Conservation (phyloP, 2,888 invertebrate genomes). For the Linnaemya vulpina region DNA sequence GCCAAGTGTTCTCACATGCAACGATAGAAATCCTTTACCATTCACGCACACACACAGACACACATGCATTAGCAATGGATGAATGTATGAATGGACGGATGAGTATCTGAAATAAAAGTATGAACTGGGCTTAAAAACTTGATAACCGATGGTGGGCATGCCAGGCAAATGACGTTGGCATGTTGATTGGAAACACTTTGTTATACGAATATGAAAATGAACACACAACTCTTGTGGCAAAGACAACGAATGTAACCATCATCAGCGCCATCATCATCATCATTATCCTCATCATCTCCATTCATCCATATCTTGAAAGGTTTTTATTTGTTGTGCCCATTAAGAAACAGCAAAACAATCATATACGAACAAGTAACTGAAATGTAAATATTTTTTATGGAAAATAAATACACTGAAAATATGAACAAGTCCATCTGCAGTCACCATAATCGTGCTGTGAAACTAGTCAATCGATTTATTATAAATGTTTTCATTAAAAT, state of each 20-base stretch:
- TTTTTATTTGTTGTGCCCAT: constrained; percentile 72
- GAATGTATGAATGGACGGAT: neutral
- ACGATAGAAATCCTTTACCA: constrained; percentile 19
- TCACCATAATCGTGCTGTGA: too few relatives aligned
- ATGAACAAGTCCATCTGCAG: too few relatives aligned
- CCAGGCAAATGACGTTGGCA: constrained; percentile 64
- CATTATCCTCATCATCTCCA: constrained; percentile 6
- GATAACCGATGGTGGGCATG: constrained; percentile 69
- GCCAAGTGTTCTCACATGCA: constrained; percentile 53
- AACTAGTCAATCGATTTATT: neutral
- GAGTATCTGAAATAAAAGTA: constrained; percentile 52
- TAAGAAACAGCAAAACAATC: constrained; percentile 54
- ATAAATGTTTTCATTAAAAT: too few relatives aligned
- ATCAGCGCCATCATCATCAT: neutral
- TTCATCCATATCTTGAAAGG: constrained; percentile 71
- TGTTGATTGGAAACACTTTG: constrained; percentile 69
- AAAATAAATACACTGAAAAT: constrained; percentile 32
- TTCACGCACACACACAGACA: neutral
- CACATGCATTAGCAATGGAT: neutral
- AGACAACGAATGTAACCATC: constrained; percentile 35
- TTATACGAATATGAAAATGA: constrained; percentile 45
- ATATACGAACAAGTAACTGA: constrained; percentile 28
- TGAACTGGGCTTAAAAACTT: constrained; percentile 63
- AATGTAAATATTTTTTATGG: constrained; percentile 41
- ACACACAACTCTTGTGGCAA: constrained; percentile 35